Conservation (phyloP, 1,140 invertebrate species). For the Macrobrachium rosenbergii region DNA sequence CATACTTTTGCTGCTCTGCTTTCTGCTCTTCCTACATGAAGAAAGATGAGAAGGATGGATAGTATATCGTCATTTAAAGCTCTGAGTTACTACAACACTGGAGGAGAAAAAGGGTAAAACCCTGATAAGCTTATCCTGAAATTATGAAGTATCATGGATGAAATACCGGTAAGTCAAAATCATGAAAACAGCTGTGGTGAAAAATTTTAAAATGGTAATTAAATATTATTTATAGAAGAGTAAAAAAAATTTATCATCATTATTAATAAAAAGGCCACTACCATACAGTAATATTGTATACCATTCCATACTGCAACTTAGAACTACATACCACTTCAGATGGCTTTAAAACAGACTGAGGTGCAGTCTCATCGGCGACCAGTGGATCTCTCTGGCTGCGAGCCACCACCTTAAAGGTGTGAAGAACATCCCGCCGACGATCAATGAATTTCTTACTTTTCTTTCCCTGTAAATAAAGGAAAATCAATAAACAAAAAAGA, state of each 20-base stretch:
- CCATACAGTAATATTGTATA: not conserved
- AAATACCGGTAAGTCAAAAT: no score
- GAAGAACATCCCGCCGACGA: constrained; percentile 84
- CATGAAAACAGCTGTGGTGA: no score
- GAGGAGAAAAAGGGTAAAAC: no score
- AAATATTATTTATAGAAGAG: no score
- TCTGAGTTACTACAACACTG: no score
- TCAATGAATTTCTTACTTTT: constrained; percentile 56
- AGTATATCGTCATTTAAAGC: not conserved
- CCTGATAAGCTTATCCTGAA: no score
- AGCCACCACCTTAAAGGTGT: constrained; percentile 92
- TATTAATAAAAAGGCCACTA: no score
- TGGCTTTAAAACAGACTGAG: constrained; percentile 81
- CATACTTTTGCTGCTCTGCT: constrained; percentile 89
- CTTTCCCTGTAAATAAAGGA: constrained; percentile 45
- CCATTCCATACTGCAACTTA: constrained; percentile 68
- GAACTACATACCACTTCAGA: constrained; percentile 68
- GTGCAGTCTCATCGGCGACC: constrained; percentile 87
- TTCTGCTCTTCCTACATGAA: constrained; percentile 70
- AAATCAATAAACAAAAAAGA: not conserved
- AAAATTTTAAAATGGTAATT: not conserved
- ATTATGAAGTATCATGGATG: no score
- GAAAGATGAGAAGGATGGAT: not conserved
- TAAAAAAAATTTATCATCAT: no score
- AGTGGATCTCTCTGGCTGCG: constrained; percentile 94